A percentile compares a stretch with the other conserved stretches of the same genome.
Evolutionary conservation across 2,888 invertebrate species (phyloP).

Genomic region (Nomada lathburiana): DNA sequence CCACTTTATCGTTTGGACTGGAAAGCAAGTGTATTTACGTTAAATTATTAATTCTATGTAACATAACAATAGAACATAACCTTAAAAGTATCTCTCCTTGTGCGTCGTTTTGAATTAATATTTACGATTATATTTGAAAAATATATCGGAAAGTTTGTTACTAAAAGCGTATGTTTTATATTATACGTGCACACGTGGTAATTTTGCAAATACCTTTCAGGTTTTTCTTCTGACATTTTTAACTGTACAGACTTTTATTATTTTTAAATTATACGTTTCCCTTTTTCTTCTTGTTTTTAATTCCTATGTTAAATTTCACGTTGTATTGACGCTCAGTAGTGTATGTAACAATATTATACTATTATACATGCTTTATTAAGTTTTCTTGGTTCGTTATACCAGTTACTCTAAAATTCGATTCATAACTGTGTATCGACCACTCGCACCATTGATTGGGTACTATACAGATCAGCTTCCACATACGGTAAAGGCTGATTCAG

Average conservation of each 20-base stretch:
- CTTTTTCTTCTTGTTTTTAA: background rate
- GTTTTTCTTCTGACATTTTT: constrained; percentile 78
- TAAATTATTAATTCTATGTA: background rate
- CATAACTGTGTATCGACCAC: background rate
- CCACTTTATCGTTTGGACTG: constrained; percentile 66
- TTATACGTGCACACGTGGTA: background rate
- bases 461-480: constrained; percentile 5
- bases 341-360: background rate
- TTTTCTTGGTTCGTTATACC: constrained; percentile 1
- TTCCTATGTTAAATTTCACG: background rate
- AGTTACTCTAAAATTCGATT: background rate
- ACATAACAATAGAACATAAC: constrained; percentile 45
- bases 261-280: background rate
- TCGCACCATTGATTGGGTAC: constrained; percentile 28
- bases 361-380: constrained; percentile 14
- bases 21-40: constrained; percentile 31
- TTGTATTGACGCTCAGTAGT: background rate
- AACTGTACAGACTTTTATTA: background rate
- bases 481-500: too few species aligned
- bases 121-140: background rate
- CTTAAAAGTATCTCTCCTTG: constrained; percentile 35
- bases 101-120: background rate
- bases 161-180: background rate
- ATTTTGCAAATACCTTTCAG: constrained; percentile 70
- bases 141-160: background rate